Conservation (phyloP, 2,888 invertebrate genomes). For the Allolobophora icterica region DNA sequence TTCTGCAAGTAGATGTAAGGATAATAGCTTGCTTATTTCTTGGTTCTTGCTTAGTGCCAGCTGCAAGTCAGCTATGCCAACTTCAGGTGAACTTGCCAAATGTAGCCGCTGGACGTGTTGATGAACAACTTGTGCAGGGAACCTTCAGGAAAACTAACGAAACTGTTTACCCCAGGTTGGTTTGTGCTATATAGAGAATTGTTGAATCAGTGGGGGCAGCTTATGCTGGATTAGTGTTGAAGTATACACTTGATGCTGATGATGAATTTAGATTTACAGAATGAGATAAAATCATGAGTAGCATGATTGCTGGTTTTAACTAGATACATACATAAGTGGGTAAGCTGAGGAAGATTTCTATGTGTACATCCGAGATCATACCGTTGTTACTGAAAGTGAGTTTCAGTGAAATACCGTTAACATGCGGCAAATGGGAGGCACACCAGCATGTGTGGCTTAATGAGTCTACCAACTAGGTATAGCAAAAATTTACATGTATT, state of each 20-base stretch:
- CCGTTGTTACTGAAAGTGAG: too few relatives aligned
- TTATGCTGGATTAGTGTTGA: background rate
- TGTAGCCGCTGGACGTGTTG: background rate
- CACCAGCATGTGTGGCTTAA: too few relatives aligned
- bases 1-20: background rate
- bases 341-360: too few relatives aligned
- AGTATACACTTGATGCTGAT: background rate
- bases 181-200: background rate
- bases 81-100: background rate
- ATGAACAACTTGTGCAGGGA: background rate
- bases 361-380: too few relatives aligned
- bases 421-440: too few relatives aligned
- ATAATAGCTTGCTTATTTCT: background rate
- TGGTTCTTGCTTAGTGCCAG: background rate
- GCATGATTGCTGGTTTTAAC: background rate
- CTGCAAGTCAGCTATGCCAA: background rate
- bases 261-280: background rate
- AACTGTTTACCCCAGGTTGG: background rate
- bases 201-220: background rate
- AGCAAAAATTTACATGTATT: too few relatives aligned
- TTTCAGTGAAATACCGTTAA: too few relatives aligned
- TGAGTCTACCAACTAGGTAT: too few relatives aligned
- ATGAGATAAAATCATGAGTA: background rate
- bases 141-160: background rate
- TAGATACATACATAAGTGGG: too few relatives aligned